A percentile compares a stretch with the other conserved stretches of the same genome.
These are phyloP conservation scores for Camponotus fellah DNA, from an alignment of 2,888 invertebrate species.

Conservation along the genomic window DNA sequence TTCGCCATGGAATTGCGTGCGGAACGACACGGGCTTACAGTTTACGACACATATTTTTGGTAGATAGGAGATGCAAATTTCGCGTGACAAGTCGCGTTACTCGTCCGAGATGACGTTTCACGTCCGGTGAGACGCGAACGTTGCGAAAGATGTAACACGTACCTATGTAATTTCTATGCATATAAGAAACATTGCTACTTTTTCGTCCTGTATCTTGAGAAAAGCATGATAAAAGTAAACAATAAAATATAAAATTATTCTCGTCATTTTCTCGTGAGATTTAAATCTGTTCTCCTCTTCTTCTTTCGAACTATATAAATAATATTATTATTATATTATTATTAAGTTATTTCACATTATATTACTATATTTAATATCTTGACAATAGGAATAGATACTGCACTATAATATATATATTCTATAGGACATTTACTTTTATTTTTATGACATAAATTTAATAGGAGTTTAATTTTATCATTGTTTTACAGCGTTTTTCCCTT, in stretches of 20 bases:
- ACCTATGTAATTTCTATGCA: background rate
- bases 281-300: background rate
- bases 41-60: conserved; percentile 14
- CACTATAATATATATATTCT: background rate
- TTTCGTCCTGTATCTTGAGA: background rate
- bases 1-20: background rate
- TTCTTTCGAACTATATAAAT: background rate
- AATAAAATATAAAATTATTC: background rate
- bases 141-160: background rate
- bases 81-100: background rate
- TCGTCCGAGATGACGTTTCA: background rate
- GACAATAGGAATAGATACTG: background rate
- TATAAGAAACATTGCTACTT: background rate
- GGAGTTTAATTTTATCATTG: conserved; percentile 26
- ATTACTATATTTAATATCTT: background rate
- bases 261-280: background rate
- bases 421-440: background rate
- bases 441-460: conserved; percentile 4
- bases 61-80: background rate
- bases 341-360: background rate
- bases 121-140: background rate
- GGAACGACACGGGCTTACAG: background rate
- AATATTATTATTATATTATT: no score
- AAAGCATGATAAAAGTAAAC: background rate
- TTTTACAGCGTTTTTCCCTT: conserved; percentile 10